These are phyloP conservation scores for Rugalucina vietnamica DNA, from an alignment of 2,888 invertebrate species.

Conservation along the genomic window DNA sequence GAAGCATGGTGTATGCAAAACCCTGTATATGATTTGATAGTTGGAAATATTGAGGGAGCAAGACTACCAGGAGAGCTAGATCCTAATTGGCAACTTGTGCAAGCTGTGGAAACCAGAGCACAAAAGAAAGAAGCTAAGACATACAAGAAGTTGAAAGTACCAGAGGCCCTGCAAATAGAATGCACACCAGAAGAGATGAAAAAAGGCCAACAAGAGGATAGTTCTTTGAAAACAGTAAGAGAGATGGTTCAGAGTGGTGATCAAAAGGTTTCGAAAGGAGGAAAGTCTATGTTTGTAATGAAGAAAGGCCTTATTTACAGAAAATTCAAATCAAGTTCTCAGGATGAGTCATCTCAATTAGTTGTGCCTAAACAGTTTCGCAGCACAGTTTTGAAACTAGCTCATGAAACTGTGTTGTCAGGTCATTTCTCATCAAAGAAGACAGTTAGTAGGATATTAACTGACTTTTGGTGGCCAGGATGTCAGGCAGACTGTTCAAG, in stretches of 20 bases:
- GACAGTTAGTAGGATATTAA: constrained; percentile 8
- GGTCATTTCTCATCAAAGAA: constrained; percentile 11
- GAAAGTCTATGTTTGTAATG: constrained; percentile 11
- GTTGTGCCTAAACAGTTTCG: constrained; percentile 50
- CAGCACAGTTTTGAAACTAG: constrained; percentile 40
- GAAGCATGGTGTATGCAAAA: constrained; percentile 46
- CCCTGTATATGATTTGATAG: constrained; percentile 46
- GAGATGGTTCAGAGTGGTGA: not conserved
- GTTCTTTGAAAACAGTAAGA: constrained; percentile 11
- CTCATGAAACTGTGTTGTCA: constrained; percentile 54
- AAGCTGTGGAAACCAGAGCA: constrained; percentile 36
- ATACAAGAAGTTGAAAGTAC: not conserved
- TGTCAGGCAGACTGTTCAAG: constrained; percentile 43
- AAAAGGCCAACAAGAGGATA: not conserved
- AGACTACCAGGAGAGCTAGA: constrained; percentile 35
- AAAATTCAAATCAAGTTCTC: constrained; percentile 20
- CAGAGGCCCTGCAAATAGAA: not conserved
- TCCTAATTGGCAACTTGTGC: constrained; percentile 30
- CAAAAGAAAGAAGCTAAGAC: constrained; percentile 8
- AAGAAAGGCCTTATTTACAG: constrained; percentile 31
- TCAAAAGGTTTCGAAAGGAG: not conserved
- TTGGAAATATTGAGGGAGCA: constrained; percentile 36
- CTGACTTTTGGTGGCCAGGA: constrained; percentile 60
- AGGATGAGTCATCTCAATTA: constrained; percentile 25
- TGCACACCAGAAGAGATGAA: not conserved